Evolutionary conservation across 2,113 vertebrate species (phyloP), one percentile per base, ranked within the genome.

Genomic region (Columba janthina): DNA sequence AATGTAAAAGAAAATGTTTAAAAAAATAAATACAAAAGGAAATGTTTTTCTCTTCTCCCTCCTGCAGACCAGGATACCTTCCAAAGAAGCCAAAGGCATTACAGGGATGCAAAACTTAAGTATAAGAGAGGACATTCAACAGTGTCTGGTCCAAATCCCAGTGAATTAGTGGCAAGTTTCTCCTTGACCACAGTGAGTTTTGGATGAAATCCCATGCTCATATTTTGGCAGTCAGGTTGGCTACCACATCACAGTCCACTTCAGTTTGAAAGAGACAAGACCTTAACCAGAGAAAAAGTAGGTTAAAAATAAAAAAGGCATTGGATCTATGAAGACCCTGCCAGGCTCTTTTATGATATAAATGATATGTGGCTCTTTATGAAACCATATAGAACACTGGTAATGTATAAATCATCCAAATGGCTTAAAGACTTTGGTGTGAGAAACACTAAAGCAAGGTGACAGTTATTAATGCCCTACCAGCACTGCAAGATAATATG

Each of bases 1-100:
- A 97, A 95, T 73, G 34, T 61, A 88, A 94, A 88, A 87, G 67
- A 93, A 97, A 88, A 38, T n/a, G 34, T 77, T 92, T 83, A 66
- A 92, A 94, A 38, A 89, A 88, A 74, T 57, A 94, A 83, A 88
- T 73, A 88, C 19, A 57, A 80, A 71, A 86, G 18, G 61, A 91
- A 83, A 66, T 3, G 2, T 48, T 88, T 94, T 88, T 90, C 51
- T 85, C 72, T 82, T 93, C 32, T 93, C 38, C 29, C 57, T 95
- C 72, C 60, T 86, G 69, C 50, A 67, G 48, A 80, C 64, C 38
- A 29, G 51, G 11, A 20, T 71, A 18, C 20, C 31, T 86, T 90
- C 90, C 93, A 86, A 93, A 44, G 32, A 67, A 91, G 69, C 22
- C 65, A 76, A 91, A 85, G 22, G 15, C 46, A 17, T 76, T 71